phyloP scores from a whole-genome alignment of 1,140 invertebrate species.

The Nasonia longicornis region DNA sequence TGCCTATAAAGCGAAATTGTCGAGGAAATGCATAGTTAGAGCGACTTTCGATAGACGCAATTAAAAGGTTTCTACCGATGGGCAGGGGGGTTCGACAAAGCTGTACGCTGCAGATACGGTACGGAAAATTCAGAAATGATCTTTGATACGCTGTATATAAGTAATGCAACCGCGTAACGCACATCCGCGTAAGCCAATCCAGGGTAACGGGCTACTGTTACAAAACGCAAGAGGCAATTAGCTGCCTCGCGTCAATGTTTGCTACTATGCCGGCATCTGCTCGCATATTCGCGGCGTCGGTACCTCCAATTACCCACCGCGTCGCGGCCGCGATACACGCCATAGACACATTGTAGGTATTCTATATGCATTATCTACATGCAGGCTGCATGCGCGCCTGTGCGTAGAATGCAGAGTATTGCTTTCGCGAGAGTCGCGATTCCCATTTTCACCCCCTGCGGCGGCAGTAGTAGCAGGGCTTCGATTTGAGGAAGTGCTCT shows the following conservation, averaged over 20 bases:
- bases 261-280: neutral
- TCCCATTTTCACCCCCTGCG: constrained; percentile 26
- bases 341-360: constrained; percentile 6
- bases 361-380: neutral
- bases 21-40: constrained; percentile 9
- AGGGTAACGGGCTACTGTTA: constrained; percentile 58
- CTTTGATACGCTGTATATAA: neutral
- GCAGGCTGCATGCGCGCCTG: neutral
- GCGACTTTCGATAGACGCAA: neutral
- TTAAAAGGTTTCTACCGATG: constrained; percentile 12
- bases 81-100: too few species aligned
- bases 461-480: constrained; percentile 1
- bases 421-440: constrained; percentile 9
- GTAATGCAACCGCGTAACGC: constrained; percentile 2
- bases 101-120: too few species aligned
- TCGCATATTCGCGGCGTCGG: constrained; percentile 1
- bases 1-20: neutral
- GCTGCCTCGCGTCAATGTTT: constrained; percentile 50
- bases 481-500: constrained; percentile 40
- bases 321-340: neutral
- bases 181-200: constrained; percentile 58
- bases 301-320: constrained; percentile 24
- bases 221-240: constrained; percentile 63
- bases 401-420: neutral
- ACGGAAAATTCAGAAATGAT: too few species aligned